A percentile compares a stretch with the other conserved stretches of the same genome.
Conservation (phyloP, 2,888 invertebrate genomes). For the Pyralis farinalis region DNA sequence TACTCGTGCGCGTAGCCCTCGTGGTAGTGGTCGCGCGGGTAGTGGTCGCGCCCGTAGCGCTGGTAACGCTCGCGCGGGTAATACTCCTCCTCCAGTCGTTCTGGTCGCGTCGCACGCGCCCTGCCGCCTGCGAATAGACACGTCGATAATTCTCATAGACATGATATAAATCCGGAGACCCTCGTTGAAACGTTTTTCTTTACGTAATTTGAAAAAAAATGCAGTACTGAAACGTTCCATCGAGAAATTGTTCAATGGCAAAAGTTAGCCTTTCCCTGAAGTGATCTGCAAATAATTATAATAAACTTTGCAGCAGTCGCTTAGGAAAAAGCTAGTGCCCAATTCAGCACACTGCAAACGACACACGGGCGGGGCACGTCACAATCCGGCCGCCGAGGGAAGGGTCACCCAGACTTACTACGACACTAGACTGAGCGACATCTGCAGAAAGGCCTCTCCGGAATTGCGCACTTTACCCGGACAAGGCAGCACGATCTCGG, state of each 20-base stretch:
- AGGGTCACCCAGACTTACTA: slow-evolving; percentile 62
- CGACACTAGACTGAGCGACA: slow-evolving; percentile 47
- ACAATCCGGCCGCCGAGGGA: slow-evolving; percentile 15
- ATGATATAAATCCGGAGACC: neutral
- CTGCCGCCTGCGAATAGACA: slow-evolving; percentile 35
- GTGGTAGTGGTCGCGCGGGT: slow-evolving; percentile 32
- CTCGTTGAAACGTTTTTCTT: neutral
- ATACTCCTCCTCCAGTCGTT: slow-evolving; percentile 80
- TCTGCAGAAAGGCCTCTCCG: slow-evolving; percentile 48
- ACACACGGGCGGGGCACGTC: slow-evolving; percentile 21
- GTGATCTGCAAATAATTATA: neutral
- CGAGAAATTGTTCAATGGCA: neutral
- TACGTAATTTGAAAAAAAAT: neutral
- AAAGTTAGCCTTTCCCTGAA: slow-evolving; percentile 5
- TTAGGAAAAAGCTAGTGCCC: slow-evolving; percentile 12
- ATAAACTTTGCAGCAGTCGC: neutral
- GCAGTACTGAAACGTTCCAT: slow-evolving; percentile 4
- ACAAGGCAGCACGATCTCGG: slow-evolving; percentile 61
- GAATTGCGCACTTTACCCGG: slow-evolving; percentile 65
- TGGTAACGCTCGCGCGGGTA: slow-evolving; percentile 54
- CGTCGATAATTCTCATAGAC: neutral
- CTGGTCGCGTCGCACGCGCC: slow-evolving; percentile 72
- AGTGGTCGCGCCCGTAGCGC: slow-evolving; percentile 44
- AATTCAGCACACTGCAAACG: slow-evolving; percentile 23
- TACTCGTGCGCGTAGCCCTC: slow-evolving; percentile 60